Evolutionary conservation across 2,888 invertebrate genomes (phyloP).

Genomic region (Biston stratarius): DNA sequence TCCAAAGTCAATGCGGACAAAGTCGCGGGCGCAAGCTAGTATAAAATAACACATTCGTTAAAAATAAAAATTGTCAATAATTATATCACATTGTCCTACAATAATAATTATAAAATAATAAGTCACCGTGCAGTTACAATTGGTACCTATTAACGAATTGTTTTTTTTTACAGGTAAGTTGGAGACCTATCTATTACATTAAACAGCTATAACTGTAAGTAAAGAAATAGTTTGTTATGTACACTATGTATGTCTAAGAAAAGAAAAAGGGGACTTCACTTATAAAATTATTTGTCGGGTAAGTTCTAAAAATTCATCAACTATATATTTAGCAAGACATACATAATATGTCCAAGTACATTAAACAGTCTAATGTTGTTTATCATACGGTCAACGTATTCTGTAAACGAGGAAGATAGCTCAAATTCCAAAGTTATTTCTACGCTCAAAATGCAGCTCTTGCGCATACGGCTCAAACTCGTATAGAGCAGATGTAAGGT

Average conservation of each 20-base stretch:
- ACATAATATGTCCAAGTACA: not conserved
- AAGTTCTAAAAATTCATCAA: constrained; percentile 22
- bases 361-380: not conserved
- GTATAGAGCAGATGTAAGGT: constrained; percentile 25
- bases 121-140: not conserved
- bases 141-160: constrained; percentile 6
- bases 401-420: constrained; percentile 29
- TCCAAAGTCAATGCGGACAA: too few relatives aligned
- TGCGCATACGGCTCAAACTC: constrained; percentile 16
- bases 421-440: constrained; percentile 28
- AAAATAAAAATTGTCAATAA: too few relatives aligned
- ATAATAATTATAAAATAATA: too few relatives aligned
- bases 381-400: constrained; percentile 16
- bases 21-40: too few relatives aligned
- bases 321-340: not conserved
- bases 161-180: constrained; percentile 65
- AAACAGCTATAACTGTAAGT: not conserved
- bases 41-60: too few relatives aligned
- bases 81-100: too few relatives aligned
- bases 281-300: not conserved
- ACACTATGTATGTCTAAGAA: not conserved
- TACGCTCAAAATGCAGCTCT: constrained; percentile 18
- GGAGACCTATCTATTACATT: not conserved
- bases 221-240: not conserved
- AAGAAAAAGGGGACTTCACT: not conserved